Conservation (phyloP, 2,113 vertebrate genomes). For the Notothenia coriiceps region DNA sequence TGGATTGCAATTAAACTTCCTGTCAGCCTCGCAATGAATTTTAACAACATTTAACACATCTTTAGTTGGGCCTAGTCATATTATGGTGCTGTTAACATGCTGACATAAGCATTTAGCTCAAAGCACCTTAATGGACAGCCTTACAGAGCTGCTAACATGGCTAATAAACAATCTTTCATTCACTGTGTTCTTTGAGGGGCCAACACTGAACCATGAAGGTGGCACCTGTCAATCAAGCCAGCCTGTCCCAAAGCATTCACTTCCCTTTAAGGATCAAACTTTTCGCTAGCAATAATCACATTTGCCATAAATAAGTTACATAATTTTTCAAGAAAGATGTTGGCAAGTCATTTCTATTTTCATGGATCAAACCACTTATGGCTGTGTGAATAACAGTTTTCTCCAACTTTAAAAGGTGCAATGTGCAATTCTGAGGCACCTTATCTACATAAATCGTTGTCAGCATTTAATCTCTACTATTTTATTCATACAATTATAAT, state of each 20-base stretch:
- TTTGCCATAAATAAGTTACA: not conserved
- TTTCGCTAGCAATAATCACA: no score
- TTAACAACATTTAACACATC: not conserved
- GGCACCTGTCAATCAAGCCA: not conserved
- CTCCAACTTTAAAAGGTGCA: slow-evolving; percentile 1
- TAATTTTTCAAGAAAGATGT: not conserved
- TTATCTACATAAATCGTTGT: no score
- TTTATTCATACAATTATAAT: no score
- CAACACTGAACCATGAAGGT: no score
- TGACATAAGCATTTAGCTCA: not conserved
- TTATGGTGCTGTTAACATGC: no score
- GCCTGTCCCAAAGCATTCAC: not conserved
- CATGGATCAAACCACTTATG: not conserved
- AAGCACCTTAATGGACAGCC: not conserved
- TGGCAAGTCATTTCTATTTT: not conserved
- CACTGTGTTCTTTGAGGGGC: no score
- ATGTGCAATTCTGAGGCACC: no score
- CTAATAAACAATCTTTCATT: not conserved
- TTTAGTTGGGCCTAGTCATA: no score
- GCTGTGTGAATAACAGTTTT: not conserved
- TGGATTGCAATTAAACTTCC: not conserved
- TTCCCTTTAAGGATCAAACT: not conserved
- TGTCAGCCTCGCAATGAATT: not conserved
- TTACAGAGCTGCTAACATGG: no score
- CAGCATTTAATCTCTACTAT: no score